Conservation (phyloP, 2,797 vertebrate species). For the Sebastes steindachneri region DNA sequence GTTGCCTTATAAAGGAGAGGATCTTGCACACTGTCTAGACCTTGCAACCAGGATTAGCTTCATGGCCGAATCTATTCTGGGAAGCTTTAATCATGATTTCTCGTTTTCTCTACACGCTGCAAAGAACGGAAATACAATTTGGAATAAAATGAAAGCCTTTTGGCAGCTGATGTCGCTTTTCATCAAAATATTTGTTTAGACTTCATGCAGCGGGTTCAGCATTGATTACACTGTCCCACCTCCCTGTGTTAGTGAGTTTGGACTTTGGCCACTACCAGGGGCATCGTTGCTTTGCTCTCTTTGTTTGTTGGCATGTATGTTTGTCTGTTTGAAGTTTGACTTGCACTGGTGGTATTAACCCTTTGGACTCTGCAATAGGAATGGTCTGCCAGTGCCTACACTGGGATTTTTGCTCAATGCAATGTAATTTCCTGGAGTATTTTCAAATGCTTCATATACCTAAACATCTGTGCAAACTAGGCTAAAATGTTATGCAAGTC, state of each 20-base stretch:
- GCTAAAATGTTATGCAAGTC: too few relatives aligned
- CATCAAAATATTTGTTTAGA: conserved; percentile 29
- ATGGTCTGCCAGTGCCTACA: too few relatives aligned
- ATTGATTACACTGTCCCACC: background rate
- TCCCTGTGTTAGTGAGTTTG: background rate
- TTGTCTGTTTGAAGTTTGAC: background rate
- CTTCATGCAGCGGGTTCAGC: background rate
- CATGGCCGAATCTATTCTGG: background rate
- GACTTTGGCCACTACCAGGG: conserved; percentile 7
- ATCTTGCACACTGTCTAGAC: background rate
- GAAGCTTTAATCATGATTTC: background rate
- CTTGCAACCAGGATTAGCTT: background rate
- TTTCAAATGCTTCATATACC: too few relatives aligned
- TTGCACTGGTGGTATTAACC: background rate
- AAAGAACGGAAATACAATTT: background rate
- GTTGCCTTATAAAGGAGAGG: background rate
- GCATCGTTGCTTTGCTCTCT: background rate
- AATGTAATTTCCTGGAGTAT: too few relatives aligned
- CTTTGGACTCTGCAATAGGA: too few relatives aligned
- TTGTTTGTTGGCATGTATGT: background rate
- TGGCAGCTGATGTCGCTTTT: background rate
- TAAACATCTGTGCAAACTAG: too few relatives aligned
- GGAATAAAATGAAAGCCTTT: background rate
- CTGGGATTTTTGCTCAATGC: too few relatives aligned
- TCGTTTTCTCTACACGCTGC: background rate